A percentile compares a stretch with the other conserved stretches of the same genome.
These are phyloP conservation scores for Dicycla oo DNA, from an alignment of 2,888 invertebrate genomes.

Conservation along the genomic window DNA sequence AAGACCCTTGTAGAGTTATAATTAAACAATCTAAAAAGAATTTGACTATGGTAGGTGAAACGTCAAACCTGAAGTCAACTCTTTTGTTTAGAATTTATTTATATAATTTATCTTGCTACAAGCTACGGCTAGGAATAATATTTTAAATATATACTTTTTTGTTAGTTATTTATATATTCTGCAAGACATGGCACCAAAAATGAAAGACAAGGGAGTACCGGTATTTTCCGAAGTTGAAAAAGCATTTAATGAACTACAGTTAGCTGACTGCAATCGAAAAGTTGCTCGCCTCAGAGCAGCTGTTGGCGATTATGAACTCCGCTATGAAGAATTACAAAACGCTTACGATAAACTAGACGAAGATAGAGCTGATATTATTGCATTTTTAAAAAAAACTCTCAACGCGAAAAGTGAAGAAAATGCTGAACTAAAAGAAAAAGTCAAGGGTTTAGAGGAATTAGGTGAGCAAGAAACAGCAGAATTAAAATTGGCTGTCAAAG, in stretches of 20 bases:
- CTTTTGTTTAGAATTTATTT: slow-evolving; percentile 19
- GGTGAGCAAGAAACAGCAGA: slow-evolving; percentile 92
- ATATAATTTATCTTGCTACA: background rate
- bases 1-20: background rate
- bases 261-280: slow-evolving; percentile 95
- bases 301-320: slow-evolving; percentile 92
- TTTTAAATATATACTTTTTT: slow-evolving; percentile 30
- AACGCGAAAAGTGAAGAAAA: slow-evolving; percentile 93
- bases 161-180: slow-evolving; percentile 16
- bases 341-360: slow-evolving; percentile 93
- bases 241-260: slow-evolving; percentile 95
- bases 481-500: slow-evolving; percentile 91
- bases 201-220: slow-evolving; percentile 70
- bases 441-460: slow-evolving; percentile 93
- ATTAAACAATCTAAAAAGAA: background rate
- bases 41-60: slow-evolving; percentile 7
- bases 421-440: slow-evolving; percentile 92
- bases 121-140: background rate
- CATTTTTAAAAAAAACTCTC: slow-evolving; percentile 94
- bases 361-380: slow-evolving; percentile 96
- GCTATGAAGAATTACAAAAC: slow-evolving; percentile 92
- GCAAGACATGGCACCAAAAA: slow-evolving; percentile 82
- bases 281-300: slow-evolving; percentile 92
- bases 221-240: slow-evolving; percentile 93
- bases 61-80: slow-evolving; percentile 1